phyloP scores from a whole-genome alignment of 2,888 invertebrate genomes.

The Trissolcus japonicus region DNA sequence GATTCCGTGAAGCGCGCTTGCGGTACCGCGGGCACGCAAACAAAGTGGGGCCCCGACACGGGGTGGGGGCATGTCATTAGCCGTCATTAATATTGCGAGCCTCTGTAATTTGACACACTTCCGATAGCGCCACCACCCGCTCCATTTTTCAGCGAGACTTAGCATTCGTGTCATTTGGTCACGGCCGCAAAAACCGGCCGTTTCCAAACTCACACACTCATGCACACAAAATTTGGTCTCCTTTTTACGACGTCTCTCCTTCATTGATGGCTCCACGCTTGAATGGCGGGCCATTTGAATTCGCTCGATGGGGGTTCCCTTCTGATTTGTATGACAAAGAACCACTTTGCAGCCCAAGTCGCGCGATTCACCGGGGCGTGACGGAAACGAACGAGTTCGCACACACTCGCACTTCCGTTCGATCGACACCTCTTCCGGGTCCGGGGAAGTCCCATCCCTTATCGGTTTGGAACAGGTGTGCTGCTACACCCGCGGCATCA shows the following conservation, averaged over 20 bases:
- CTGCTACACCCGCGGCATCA: constrained; percentile 57
- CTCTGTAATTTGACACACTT: constrained; percentile 76
- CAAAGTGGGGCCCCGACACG: constrained; percentile 50
- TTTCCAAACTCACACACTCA: background rate
- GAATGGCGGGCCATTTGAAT: constrained; percentile 64
- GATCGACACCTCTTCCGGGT: constrained; percentile 40
- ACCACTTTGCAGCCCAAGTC: constrained; percentile 20
- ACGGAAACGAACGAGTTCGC: constrained; percentile 5
- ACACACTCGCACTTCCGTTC: constrained; percentile 47
- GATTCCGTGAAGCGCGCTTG: constrained; percentile 71
- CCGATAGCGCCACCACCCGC: constrained; percentile 74
- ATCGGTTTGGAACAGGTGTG: constrained; percentile 68
- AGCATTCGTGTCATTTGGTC: constrained; percentile 57
- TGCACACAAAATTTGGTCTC: background rate
- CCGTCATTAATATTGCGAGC: constrained; percentile 73
- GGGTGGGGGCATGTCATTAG: constrained; percentile 72
- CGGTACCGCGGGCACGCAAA: constrained; percentile 47
- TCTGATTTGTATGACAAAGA: constrained; percentile 72
- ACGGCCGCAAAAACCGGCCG: constrained; percentile 33
- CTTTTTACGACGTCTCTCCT: constrained; percentile 16
- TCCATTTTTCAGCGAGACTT: constrained; percentile 54
- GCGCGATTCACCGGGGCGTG: constrained; percentile 9
- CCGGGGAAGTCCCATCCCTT: constrained; percentile 66
- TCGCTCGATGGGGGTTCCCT: constrained; percentile 30
- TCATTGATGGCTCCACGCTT: constrained; percentile 35